Conservation (phyloP, 2,113 vertebrate species). For the Catharus minimus region DNA sequence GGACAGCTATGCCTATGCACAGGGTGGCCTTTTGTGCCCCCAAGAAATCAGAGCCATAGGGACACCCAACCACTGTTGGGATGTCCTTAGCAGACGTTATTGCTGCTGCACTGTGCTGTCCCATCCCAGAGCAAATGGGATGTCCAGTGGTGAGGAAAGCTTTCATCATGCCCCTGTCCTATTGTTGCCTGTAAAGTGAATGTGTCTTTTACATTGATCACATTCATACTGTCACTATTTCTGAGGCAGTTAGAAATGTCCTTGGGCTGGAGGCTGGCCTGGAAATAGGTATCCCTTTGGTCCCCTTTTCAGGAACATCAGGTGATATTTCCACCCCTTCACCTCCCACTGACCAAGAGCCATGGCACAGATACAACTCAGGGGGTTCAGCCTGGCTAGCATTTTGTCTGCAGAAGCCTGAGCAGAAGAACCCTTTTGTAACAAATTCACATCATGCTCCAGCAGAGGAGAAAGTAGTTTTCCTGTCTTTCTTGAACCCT, state of each 20-base stretch:
- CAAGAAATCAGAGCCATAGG: neutral
- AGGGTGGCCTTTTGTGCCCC: neutral
- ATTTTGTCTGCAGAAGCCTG: neutral
- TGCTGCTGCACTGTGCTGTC: neutral
- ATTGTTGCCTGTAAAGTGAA: neutral
- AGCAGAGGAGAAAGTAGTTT: neutral
- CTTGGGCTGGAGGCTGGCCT: neutral
- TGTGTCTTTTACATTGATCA: neutral
- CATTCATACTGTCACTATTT: neutral
- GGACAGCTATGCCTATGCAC: neutral
- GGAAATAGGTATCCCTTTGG: neutral
- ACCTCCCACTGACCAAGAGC: neutral
- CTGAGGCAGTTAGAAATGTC: neutral
- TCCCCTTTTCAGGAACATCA: neutral
- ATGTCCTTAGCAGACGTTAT: neutral
- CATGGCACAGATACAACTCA: neutral
- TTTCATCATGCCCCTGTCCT: neutral
- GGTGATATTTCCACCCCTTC: neutral
- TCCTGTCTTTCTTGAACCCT: neutral
- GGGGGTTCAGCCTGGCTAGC: neutral
- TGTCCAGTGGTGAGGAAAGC: neutral
- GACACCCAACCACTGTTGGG: neutral
- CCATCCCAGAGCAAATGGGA: rapidly evolving
- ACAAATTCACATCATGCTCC: neutral
- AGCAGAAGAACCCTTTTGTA: neutral